These are phyloP conservation scores for Apodemia hepburni DNA, from an alignment of 2,888 invertebrate genomes.

Conservation along the genomic window DNA sequence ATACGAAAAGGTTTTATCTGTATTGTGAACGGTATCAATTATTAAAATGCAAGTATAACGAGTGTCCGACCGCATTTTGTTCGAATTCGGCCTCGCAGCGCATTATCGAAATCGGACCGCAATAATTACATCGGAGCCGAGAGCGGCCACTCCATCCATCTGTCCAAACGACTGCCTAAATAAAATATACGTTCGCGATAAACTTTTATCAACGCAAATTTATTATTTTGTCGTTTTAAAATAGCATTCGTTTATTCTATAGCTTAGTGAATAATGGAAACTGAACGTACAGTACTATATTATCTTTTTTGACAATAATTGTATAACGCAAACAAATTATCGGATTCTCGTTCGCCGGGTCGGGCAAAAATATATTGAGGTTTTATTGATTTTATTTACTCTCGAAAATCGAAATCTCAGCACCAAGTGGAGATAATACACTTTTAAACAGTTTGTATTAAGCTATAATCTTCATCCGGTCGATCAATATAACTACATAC, in stretches of 20 bases:
- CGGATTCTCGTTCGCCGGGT: too few relatives aligned
- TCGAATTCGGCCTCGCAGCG: constrained; percentile 60
- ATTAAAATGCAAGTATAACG: constrained; percentile 72
- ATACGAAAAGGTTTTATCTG: constrained; percentile 63
- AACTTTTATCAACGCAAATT: constrained; percentile 54
- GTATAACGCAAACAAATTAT: too few relatives aligned
- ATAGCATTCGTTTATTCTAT: neutral
- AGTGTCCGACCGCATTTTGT: constrained; percentile 65
- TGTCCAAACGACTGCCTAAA: constrained; percentile 61
- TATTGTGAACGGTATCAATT: constrained; percentile 48
- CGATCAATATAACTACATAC: too few relatives aligned
- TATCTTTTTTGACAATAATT: neutral
- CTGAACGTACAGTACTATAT: neutral
- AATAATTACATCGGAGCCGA: constrained; percentile 75
- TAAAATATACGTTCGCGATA: constrained; percentile 57
- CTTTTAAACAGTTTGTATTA: too few relatives aligned
- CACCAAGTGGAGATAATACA: too few relatives aligned
- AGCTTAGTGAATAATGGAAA: constrained; percentile 6
- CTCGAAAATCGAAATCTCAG: too few relatives aligned
- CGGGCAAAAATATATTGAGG: too few relatives aligned
- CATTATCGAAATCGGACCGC: constrained; percentile 76
- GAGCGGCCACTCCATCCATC: constrained; percentile 58
- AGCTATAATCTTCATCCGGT: too few relatives aligned
- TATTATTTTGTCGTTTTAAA: constrained; percentile 23
- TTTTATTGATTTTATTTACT: too few relatives aligned